These are phyloP conservation scores for Perca flavescens DNA, from an alignment of 2,113 vertebrate genomes.

Conservation along the genomic window DNA sequence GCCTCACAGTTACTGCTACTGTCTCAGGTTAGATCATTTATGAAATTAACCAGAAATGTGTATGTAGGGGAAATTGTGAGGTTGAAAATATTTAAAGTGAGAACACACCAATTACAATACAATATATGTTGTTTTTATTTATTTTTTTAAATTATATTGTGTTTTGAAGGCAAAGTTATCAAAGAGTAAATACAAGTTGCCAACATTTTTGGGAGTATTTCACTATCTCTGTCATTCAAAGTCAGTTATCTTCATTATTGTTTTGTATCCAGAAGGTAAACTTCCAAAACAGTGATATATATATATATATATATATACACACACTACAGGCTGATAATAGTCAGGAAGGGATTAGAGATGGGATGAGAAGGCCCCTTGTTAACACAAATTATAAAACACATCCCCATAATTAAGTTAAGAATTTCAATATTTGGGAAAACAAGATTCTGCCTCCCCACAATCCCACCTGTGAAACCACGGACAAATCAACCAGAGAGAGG, in stretches of 20 bases:
- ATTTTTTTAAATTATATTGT: background rate
- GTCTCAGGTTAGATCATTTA: constrained; percentile 14
- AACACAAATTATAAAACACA: constrained; percentile 68
- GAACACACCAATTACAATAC: background rate
- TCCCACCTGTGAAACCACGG: constrained; percentile 24
- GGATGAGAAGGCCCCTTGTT: constrained; percentile 67
- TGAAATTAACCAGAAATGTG: constrained; percentile 21
- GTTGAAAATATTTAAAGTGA: constrained; percentile 5
- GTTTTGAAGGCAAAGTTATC: background rate
- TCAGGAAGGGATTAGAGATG: constrained; percentile 64
- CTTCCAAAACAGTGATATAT: constrained; percentile 42
- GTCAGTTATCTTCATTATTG: constrained; percentile 33
- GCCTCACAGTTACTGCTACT: background rate
- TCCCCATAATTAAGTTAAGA: constrained; percentile 73
- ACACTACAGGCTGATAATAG: constrained; percentile 51
- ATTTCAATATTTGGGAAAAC: constrained; percentile 69
- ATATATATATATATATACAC: constrained; percentile 16
- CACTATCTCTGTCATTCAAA: constrained; percentile 43
- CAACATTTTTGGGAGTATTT: background rate
- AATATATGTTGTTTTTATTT: background rate
- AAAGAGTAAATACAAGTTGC: background rate
- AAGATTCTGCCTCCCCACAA: constrained; percentile 39
- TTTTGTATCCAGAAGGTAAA: constrained; percentile 61
- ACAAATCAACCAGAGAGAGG: constrained; percentile 23
- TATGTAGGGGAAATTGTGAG: constrained; percentile 6